Base-by-base conservation (phyloP, 1,140 invertebrate genomes). In the Pachypsylla venusta region DNA sequence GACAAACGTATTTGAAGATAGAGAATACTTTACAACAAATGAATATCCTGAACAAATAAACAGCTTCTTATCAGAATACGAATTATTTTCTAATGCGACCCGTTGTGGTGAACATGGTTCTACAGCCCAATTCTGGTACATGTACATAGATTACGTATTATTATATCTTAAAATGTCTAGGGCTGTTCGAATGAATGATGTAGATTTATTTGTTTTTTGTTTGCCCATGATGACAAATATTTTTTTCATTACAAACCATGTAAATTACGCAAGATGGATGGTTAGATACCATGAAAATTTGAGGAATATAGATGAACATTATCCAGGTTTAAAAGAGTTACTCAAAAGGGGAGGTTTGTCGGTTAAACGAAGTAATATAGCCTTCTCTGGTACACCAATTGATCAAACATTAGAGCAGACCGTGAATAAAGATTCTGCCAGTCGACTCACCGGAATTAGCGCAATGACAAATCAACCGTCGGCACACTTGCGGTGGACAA, bases 171-270 rank as follows among this genome's bases (percentile, higher is more conserved):
- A 56, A 20, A 64, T 67, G 57, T 63, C 57, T 35, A 64, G 64
- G 61, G 65, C 64, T 61, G 67, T 69, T 16, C 27, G 66, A 19
- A 54, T 35, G 14, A 60, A 65, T 26, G 53, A 67, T 59, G 64
- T 68, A 54, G 62, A 68, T 39, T 58, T 70, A 27, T 69, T 64
- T 59, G 1, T 65, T n/a, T 25, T 63, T 39, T 56, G 59, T 1
- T 60, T 66, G 22, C 62, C 57, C 25, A 61, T 68, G 56, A 66
- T 70, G 28, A 54, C 30, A 55, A 58, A 64, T 64, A 39, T 64
- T 2, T 69, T 68, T 58, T 70, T 70, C 63, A 53, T 60, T 10
- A 63, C 66, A n/a, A 70, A 70, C 59, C 67, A 67, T 35, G 64
- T 58, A 2, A 69, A 70, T 65, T 70, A 70, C 61, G 53, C 66